phyloP scores from a whole-genome alignment of 1,140 invertebrate genomes.

The Drepana arcuata region DNA sequence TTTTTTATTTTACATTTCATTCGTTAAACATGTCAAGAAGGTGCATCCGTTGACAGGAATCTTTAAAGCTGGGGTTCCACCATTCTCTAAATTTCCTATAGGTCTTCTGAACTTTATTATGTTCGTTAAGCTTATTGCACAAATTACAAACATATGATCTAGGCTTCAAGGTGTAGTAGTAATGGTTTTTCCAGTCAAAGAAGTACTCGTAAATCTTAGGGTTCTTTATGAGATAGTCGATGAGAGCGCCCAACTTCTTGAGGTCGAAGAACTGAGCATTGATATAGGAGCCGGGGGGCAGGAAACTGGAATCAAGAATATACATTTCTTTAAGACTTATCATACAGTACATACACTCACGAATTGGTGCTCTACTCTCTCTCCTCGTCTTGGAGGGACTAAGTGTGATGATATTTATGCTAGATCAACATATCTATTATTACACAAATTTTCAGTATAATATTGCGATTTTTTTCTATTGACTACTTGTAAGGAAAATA shows the following conservation, averaged over 20 bases:
- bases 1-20: no score
- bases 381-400: no score
- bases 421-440: no score
- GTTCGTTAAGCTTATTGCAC: constrained; percentile 31
- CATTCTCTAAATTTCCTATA: constrained; percentile 35
- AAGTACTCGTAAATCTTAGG: constrained; percentile 39
- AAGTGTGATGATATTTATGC: no score
- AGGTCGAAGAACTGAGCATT: constrained; percentile 33
- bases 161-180: constrained; percentile 28
- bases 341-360: no score
- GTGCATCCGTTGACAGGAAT: constrained; percentile 21
- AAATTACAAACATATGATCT: constrained; percentile 34
- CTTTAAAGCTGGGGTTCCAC: constrained; percentile 40
- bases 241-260: constrained; percentile 41
- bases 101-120: constrained; percentile 3
- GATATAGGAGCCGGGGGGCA: constrained; percentile 48
- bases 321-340: no score
- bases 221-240: constrained; percentile 45
- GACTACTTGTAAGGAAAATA: no score
- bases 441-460: no score
- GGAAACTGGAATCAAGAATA: constrained; percentile 33
- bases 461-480: no score
- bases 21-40: constrained; percentile 14
- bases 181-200: constrained; percentile 57
- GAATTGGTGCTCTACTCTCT: no score